Base-by-base conservation (phyloP, 2,797 vertebrate species). In the Sciaenops ocellatus region DNA sequence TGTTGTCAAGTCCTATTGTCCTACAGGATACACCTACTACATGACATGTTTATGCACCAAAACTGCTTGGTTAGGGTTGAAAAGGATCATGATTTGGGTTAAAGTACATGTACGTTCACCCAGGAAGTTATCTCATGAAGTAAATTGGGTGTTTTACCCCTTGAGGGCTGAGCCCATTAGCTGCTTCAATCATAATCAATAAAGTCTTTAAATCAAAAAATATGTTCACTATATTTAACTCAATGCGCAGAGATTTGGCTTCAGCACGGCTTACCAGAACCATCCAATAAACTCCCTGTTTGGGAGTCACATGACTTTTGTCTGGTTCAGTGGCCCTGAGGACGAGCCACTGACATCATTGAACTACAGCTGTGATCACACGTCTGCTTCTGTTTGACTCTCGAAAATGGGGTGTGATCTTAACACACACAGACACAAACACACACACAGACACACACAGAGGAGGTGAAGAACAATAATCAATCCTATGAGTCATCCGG, bases 401-500 rank as follows among this genome's bases (percentile, higher is more conserved):
- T 13, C 26, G 56, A 65, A 80, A 67, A 78, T 15, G 3, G 16
- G 65, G 62, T 79, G 78, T 73, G 64, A 77, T 28, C 51, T 44
- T 20, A 3, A 54, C 17, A 52, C 30, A 24, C 28, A 60, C 56
- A 50, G 44, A 50, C 44, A 65, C 46, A 22, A 46, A 71, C n/a
- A 59, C 41, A 65, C 30, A 28, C 38, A 63, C 7, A 55, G 48
- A 55, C 11, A 55, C 18, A 26, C 9, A 42, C 22, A 22, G 3
- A 17, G 28, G 51, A 57, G 52, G 50, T 50, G 75, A 75, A 41
- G 76, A 80, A 67, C 28, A 71, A 68, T 62, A 61, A 84, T 85
- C 76, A 66, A 85, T 79, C n/a, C 44, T 60, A 57, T 83, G 78
- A 87, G 76, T 88, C 85, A 89, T 78, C 46, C 10, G 1, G 41